Percentiles rank a stretch among this genome's conserved stretches.
These are phyloP conservation scores for Lutjanus erythropterus DNA, from an alignment of 2,113 vertebrate species.

Conservation along the genomic window DNA sequence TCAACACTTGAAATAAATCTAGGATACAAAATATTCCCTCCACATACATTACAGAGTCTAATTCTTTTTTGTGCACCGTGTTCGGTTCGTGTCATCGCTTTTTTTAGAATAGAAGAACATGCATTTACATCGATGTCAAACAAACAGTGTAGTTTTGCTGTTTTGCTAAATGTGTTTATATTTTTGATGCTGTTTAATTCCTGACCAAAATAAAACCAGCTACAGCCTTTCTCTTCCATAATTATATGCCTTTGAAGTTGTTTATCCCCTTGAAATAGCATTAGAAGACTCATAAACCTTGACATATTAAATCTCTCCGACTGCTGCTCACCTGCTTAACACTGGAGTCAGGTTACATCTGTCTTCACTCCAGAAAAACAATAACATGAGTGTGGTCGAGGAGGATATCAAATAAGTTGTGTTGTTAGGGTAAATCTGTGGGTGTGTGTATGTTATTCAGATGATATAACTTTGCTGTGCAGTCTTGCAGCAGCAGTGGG, in stretches of 20 bases:
- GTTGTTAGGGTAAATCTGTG: neutral
- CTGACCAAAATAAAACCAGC: slow-evolving; percentile 1
- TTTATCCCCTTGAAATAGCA: slow-evolving; percentile 62
- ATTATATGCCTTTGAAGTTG: slow-evolving; percentile 48
- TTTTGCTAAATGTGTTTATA: slow-evolving; percentile 4
- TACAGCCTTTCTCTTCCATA: slow-evolving; percentile 9
- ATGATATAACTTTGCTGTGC: neutral
- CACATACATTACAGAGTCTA: slow-evolving; percentile 10
- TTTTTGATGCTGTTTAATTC: slow-evolving; percentile 21
- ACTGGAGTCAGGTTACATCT: neutral
- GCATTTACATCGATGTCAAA: neutral
- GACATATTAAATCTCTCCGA: slow-evolving; percentile 20
- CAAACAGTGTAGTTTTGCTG: neutral
- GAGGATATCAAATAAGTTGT: neutral
- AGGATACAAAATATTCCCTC: slow-evolving; percentile 28
- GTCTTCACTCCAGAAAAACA: neutral
- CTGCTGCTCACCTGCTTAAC: slow-evolving; percentile 20
- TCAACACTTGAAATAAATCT: slow-evolving; percentile 49
- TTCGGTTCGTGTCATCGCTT: neutral
- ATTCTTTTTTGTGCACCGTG: neutral
- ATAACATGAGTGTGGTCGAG: neutral
- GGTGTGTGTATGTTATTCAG: neutral
- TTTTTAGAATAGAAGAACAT: neutral
- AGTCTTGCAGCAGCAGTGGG: neutral
- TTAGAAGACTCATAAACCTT: slow-evolving; percentile 23